phyloP scores from a whole-genome alignment of 2,888 invertebrate genomes.

The Polydrusus cervinus region DNA sequence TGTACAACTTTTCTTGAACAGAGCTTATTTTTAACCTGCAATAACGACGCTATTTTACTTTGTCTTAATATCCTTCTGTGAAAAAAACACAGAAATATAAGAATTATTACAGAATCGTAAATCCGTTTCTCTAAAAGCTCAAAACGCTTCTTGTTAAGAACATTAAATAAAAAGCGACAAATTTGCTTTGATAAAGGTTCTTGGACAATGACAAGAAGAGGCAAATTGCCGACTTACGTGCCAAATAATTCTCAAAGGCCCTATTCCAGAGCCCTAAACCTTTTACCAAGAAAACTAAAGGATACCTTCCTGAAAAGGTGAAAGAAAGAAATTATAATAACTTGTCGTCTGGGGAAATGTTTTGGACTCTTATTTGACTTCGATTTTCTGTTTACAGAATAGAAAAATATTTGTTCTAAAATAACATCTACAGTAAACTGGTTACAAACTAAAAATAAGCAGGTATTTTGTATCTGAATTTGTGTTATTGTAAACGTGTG shows the following conservation, averaged over 20 bases:
- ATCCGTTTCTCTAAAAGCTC: no score
- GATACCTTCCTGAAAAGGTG: background rate
- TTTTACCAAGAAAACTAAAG: background rate
- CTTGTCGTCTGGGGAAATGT: background rate
- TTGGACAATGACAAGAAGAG: background rate
- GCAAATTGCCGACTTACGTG: background rate
- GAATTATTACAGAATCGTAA: no score
- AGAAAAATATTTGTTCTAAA: background rate
- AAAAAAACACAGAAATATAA: no score
- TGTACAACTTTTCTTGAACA: no score
- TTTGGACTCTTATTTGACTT: background rate
- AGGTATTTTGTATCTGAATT: no score
- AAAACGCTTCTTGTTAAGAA: background rate
- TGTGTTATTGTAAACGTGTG: no score
- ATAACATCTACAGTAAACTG: background rate
- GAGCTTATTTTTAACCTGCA: no score
- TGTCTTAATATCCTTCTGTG: no score
- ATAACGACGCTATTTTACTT: no score
- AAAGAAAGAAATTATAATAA: slow-evolving; percentile 2
- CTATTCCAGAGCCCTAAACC: background rate
- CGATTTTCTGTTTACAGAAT: slow-evolving; percentile 1
- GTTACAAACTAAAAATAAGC: no score
- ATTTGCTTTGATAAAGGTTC: background rate
- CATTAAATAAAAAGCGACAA: background rate
- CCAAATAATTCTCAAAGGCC: slow-evolving; percentile 2